Evolutionary conservation across 2,113 vertebrate genomes (phyloP), one percentile per base, ranked within the genome.

Genomic region (Lophius piscatorius): DNA sequence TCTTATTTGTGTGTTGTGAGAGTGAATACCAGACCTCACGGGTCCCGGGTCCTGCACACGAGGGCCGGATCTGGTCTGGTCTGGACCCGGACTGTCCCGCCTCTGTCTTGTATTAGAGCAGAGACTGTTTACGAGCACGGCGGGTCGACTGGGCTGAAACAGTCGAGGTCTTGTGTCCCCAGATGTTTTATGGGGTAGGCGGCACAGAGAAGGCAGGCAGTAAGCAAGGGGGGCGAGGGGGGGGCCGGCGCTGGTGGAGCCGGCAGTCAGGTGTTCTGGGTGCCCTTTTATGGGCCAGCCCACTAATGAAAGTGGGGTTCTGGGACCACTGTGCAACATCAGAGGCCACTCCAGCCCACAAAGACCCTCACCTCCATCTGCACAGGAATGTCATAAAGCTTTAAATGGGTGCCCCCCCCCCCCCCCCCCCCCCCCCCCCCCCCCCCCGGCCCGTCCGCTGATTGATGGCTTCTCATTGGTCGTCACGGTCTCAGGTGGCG

Each of bases 341-440:
- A 94, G 93, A 95, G 91, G 90, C 91, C 90, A 89, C 89, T 88
- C 84, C 68, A 88, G 81, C 92, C 90, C 90, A 91, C 91, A 3
- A 92, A 94, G 92, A 62, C 88, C 81, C 89, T 82, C 77, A 89
- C 86, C 57, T 63, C 90, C 91, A 91, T 85, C 85, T 89, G 88
- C 92, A 92, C 90, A 92, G 93, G 94, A 95, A 95, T 94, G 94
- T 89, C 90, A 89, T 95, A 94, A 96, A 95, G 92, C 87, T 94
- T 94, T 94, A 94, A 95, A 93, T 93, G 93, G 90, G 88, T 20
- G 91, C 92, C 91, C 91, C 28, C 50, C 18, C 55, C 62, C 92
- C 91, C 90, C 90, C 93, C 93, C 93, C 78, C 49, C 44, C 47
- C 68, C 54, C 51, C n/a, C n/a, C 60, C 54, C 42, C 50, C 22